Conservation (phyloP, 1,140 invertebrate species). For the Branchinecta lynchi region DNA sequence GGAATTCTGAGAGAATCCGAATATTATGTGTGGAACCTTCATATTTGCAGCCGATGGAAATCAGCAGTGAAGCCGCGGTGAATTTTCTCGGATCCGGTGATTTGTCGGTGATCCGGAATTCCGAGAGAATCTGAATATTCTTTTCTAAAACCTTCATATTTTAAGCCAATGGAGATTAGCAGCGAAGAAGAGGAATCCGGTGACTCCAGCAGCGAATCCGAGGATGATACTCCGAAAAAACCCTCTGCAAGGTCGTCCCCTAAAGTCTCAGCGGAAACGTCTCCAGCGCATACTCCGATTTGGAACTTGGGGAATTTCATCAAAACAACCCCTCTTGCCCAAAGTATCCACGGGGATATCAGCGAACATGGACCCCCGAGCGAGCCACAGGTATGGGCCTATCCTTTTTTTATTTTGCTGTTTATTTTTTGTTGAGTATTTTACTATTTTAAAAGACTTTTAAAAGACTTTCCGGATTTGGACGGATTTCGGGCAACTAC, state of each 20-base stretch:
- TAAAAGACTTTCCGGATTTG: too few species aligned
- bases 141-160: background rate
- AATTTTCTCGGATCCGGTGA: too few species aligned
- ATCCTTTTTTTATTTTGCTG: background rate
- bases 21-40: too few species aligned
- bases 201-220: background rate
- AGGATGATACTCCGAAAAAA: background rate
- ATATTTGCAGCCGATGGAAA: too few species aligned
- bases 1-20: too few species aligned
- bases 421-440: too few species aligned
- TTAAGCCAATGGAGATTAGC: slow-evolving; percentile 6
- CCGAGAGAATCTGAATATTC: too few species aligned
- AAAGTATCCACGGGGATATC: slow-evolving; percentile 5
- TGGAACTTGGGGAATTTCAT: background rate
- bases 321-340: background rate
- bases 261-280: background rate
- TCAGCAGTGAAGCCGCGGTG: too few species aligned
- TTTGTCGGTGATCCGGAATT: too few species aligned
- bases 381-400: background rate
- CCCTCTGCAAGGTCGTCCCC: background rate
- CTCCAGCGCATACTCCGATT: background rate
- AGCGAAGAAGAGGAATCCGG: background rate
- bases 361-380: background rate
- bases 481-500: too few species aligned
- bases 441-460: too few species aligned